These are phyloP conservation scores for Macrostomum cliftonense DNA, from an alignment of 2,888 invertebrate genomes.

Conservation along the genomic window DNA sequence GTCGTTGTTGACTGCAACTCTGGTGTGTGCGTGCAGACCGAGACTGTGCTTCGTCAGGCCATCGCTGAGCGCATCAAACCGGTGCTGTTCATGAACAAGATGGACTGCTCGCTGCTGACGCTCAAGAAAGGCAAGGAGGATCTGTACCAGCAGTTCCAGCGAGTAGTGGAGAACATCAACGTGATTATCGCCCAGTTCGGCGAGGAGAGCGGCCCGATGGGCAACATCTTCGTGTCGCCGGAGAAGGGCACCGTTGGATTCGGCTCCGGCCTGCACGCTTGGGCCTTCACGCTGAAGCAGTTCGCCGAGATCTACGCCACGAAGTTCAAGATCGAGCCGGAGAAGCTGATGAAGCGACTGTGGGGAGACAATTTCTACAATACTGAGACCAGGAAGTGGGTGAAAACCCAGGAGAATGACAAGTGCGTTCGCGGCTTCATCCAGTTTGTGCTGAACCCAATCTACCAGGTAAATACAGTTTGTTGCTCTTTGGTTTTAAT, in stretches of 20 bases:
- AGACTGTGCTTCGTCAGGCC: constrained; percentile 96
- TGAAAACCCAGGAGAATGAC: constrained; percentile 53
- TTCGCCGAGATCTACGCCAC: constrained; percentile 96
- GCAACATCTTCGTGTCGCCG: constrained; percentile 90
- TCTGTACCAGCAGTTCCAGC: constrained; percentile 93
- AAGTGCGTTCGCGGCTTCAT: constrained; percentile 61
- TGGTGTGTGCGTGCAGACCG: constrained; percentile 87
- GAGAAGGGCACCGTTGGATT: constrained; percentile 97
- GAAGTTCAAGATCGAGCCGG: constrained; percentile 75
- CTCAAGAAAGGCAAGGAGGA: constrained; percentile 87
- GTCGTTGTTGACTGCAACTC: constrained; percentile 99
- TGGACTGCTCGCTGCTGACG: constrained; percentile 95
- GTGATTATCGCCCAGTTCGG: constrained; percentile 98
- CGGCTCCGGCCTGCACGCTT: constrained; percentile 96
- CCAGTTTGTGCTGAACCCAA: constrained; percentile 94
- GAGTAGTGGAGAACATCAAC: constrained; percentile 97
- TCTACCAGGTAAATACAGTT: constrained; percentile 59
- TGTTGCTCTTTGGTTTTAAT: neutral
- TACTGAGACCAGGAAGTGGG: constrained; percentile 89
- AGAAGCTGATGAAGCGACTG: constrained; percentile 73
- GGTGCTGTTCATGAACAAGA: constrained; percentile 99
- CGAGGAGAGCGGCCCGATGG: constrained; percentile 94
- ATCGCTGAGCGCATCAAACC: constrained; percentile 99
- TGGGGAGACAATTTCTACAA: constrained; percentile 99
- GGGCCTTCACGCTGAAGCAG: constrained; percentile 99